These are phyloP conservation scores for Drosophila nasuta DNA, from an alignment of 1,140 invertebrate genomes.

Conservation along the genomic window DNA sequence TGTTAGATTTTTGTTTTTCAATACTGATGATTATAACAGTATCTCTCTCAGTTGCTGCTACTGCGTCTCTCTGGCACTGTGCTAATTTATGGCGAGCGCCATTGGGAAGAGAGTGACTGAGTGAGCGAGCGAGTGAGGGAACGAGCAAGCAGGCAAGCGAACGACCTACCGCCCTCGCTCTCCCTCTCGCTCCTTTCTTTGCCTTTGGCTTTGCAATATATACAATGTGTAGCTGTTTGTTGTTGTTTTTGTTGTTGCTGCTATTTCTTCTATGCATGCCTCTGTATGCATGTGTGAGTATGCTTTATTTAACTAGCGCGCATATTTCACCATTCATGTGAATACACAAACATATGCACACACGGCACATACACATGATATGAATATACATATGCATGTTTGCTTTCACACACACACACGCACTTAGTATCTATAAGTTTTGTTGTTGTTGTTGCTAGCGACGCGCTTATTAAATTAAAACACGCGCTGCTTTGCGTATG, in stretches of 20 bases:
- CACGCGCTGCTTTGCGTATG: slow-evolving; percentile 59
- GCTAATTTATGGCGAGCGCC: slow-evolving; percentile 56
- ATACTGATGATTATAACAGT: slow-evolving; percentile 64
- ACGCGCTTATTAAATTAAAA: slow-evolving; percentile 68
- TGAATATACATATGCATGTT: slow-evolving; percentile 24
- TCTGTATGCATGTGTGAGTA: slow-evolving; percentile 17
- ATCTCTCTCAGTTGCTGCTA: slow-evolving; percentile 48
- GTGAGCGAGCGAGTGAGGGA: slow-evolving; percentile 13
- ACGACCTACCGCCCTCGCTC: slow-evolving; percentile 36
- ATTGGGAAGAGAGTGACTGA: slow-evolving; percentile 32
- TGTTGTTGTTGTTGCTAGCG: slow-evolving; percentile 50
- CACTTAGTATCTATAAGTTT: slow-evolving; percentile 73
- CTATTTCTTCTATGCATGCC: slow-evolving; percentile 5
- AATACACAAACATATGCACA: slow-evolving; percentile 19
- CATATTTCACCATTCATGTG: slow-evolving; percentile 45
- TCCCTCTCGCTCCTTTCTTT: slow-evolving; percentile 26
- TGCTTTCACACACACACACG: slow-evolving; percentile 38
- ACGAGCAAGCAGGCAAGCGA: too few species aligned
- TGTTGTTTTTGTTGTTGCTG: slow-evolving; percentile 52
- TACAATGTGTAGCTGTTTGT: slow-evolving; percentile 57
- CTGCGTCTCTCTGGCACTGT: slow-evolving; percentile 41
- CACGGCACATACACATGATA: neutral
- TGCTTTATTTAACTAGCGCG: slow-evolving; percentile 37
- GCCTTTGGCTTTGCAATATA: slow-evolving; percentile 35
- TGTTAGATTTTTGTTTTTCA: slow-evolving; percentile 33